These are phyloP conservation scores for Rousettus madagascariensis DNA, from an alignment of 2,797 vertebrate species.

Conservation along the genomic window DNA sequence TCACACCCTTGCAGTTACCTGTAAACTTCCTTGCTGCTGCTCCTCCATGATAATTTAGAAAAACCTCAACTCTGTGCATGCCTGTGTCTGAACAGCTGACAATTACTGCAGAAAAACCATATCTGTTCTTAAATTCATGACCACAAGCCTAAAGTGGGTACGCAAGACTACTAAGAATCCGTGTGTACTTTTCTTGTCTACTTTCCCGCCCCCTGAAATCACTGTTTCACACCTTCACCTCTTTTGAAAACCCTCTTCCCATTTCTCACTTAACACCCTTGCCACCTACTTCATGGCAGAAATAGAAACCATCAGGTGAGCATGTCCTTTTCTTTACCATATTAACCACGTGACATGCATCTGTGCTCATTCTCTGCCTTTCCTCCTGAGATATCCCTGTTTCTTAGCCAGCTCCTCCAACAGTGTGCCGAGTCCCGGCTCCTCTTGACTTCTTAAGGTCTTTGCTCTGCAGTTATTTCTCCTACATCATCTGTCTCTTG, in stretches of 20 bases:
- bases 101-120: neutral
- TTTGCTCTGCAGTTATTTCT: neutral
- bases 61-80: neutral
- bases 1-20: neutral
- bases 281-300: neutral
- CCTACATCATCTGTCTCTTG: neutral
- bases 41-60: neutral
- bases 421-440: neutral
- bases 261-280: neutral
- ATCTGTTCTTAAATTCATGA: neutral
- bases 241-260: neutral
- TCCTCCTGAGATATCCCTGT: neutral
- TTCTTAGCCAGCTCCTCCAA: neutral
- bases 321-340: neutral
- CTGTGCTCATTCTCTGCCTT: neutral
- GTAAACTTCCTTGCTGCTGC: neutral
- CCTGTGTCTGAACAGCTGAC: neutral
- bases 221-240: neutral
- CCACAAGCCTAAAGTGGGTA: neutral
- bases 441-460: neutral
- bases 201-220: neutral
- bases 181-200: neutral
- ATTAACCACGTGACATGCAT: neutral
- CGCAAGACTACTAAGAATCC: neutral
- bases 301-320: neutral